Conservation (phyloP, 2,797 vertebrate species). For the Alosa sapidissima region DNA sequence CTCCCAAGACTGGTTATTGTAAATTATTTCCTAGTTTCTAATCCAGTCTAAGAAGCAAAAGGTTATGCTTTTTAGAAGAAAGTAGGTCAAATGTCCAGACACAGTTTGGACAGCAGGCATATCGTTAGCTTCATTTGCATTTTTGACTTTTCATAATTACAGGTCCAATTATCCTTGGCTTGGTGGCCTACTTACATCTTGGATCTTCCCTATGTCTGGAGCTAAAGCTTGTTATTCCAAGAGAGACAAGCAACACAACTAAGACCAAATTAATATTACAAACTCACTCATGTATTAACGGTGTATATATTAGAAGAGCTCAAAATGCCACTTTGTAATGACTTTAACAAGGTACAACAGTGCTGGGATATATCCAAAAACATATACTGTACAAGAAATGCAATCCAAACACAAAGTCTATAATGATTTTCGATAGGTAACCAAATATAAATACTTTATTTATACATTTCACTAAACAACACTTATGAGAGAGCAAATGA, state of each 20-base stretch:
- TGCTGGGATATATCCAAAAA: neutral
- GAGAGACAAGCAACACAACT: slow-evolving; percentile 12
- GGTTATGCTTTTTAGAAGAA: slow-evolving; percentile 66
- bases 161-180: slow-evolving; percentile 69
- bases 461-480: neutral
- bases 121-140: slow-evolving; percentile 71
- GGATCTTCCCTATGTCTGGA: slow-evolving; percentile 36
- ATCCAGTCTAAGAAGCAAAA: slow-evolving; percentile 71
- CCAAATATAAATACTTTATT: slow-evolving; percentile 20
- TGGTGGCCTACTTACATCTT: slow-evolving; percentile 66
- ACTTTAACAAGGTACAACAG: neutral
- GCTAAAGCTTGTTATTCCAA: slow-evolving; percentile 35
- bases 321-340: neutral
- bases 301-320: neutral
- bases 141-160: slow-evolving; percentile 75
- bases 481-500: neutral
- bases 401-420: neutral
- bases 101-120: slow-evolving; percentile 60
- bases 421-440: neutral
- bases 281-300: neutral
- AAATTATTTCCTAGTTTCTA: slow-evolving; percentile 65
- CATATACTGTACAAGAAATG: neutral
- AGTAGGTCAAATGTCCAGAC: slow-evolving; percentile 79
- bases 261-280: neutral
- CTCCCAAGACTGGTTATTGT: slow-evolving; percentile 57